phyloP scores from a whole-genome alignment of 2,113 vertebrate genomes.

The Micromys minutus region DNA sequence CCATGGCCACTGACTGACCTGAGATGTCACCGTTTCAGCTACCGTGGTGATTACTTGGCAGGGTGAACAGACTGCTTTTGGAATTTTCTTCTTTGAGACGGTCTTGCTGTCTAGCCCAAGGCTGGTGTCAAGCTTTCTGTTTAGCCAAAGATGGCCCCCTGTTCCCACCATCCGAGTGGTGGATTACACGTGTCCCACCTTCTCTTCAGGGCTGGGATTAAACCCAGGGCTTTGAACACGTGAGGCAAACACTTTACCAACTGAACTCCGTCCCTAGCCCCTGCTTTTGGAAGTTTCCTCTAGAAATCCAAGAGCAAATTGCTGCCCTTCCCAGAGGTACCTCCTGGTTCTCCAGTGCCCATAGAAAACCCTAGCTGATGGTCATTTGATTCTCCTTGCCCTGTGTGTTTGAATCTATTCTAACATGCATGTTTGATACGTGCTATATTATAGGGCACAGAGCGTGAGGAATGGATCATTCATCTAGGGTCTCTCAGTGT shows the following conservation, averaged over 20 bases:
- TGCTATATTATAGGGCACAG: neutral
- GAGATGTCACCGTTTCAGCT: neutral
- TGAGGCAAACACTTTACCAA: neutral
- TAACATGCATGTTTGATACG: neutral
- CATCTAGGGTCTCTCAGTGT: neutral
- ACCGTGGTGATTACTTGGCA: neutral
- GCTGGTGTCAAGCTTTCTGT: neutral
- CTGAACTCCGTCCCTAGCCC: neutral
- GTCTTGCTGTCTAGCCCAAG: neutral
- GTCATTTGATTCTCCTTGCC: neutral
- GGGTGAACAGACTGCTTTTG: neutral
- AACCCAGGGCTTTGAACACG: neutral
- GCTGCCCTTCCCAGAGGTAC: neutral
- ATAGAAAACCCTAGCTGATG: neutral
- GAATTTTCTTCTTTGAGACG: neutral
- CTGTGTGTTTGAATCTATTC: neutral
- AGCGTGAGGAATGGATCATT: neutral
- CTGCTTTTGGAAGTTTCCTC: neutral
- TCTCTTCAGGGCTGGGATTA: neutral
- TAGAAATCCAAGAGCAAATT: slow-evolving; percentile 15
- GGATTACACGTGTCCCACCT: neutral
- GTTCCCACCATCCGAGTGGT: neutral
- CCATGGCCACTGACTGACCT: too few species aligned
- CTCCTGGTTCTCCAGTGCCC: neutral
- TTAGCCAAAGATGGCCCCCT: neutral